Evolutionary conservation across 2,797 vertebrate genomes (phyloP).

Genomic region (Natrix natrix): DNA sequence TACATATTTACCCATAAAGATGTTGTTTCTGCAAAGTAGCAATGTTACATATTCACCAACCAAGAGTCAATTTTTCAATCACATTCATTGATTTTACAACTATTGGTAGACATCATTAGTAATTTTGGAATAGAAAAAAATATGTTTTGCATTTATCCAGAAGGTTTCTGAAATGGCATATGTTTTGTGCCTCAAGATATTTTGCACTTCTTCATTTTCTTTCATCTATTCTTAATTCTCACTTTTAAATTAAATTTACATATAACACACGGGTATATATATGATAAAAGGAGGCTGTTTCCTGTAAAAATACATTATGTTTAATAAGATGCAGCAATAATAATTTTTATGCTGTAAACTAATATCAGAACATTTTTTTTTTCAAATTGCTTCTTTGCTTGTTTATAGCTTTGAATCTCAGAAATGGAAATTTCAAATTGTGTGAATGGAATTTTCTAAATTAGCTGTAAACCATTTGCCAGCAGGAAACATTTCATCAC

Average conservation of each 20-base stretch:
- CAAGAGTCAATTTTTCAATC: not conserved
- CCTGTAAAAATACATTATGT: not conserved
- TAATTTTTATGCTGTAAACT: not conserved
- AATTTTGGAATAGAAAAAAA: not conserved
- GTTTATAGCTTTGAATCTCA: not conserved
- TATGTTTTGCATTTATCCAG: not conserved
- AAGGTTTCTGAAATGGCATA: not conserved
- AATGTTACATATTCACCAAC: not conserved
- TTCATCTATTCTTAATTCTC: not conserved
- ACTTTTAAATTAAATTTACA: not conserved
- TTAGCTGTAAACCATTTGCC: not conserved
- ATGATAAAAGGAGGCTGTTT: not conserved
- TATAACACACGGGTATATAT: not conserved
- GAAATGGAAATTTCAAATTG: not conserved
- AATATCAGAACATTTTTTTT: not conserved
- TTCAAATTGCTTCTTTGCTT: not conserved
- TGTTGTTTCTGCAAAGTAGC: not conserved
- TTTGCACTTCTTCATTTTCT: not conserved
- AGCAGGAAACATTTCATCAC: not conserved
- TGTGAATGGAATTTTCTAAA: not conserved
- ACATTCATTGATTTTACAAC: not conserved
- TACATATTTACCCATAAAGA: not conserved
- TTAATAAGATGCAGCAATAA: not conserved
- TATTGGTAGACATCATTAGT: not conserved
- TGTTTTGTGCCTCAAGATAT: not conserved